Conservation (phyloP, 2,888 invertebrate species). For the Bombylius major region DNA sequence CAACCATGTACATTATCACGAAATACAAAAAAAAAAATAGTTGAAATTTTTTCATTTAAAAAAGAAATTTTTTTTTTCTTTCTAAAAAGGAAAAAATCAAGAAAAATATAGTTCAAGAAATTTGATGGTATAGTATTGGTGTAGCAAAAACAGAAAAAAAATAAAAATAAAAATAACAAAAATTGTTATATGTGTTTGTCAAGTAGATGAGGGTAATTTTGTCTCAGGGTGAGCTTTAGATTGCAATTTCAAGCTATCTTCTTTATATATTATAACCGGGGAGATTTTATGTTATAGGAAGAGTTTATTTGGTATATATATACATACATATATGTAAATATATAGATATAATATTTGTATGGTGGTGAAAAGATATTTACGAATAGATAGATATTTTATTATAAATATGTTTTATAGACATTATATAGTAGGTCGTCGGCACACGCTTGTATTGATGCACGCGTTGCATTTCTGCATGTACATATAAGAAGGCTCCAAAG, state of each 20-base stretch:
- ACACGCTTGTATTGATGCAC: constrained; percentile 5
- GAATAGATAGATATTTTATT: too few relatives aligned
- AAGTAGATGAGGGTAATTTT: constrained; percentile 9
- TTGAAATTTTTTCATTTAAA: too few relatives aligned
- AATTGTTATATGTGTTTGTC: background rate
- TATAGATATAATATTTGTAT: too few relatives aligned
- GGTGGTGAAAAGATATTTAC: too few relatives aligned
- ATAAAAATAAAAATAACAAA: background rate
- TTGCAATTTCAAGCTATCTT: constrained; percentile 3
- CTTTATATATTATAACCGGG: background rate
- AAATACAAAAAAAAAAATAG: too few relatives aligned
- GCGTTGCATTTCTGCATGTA: constrained; percentile 5
- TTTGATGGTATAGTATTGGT: background rate
- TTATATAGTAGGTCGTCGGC: too few relatives aligned
- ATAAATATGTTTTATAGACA: too few relatives aligned
- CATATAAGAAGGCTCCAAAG: constrained; percentile 1
- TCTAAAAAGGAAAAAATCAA: background rate
- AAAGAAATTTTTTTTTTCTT: too few relatives aligned
- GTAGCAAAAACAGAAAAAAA: background rate
- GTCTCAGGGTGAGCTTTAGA: constrained; percentile 6
- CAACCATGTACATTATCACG: too few relatives aligned
- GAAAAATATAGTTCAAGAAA: constrained; percentile 3
- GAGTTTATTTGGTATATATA: background rate
- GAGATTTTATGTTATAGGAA: background rate
- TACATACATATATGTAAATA: background rate